Percentiles rank a stretch among this genome's conserved stretches.
Evolutionary conservation across 2,113 vertebrate species (phyloP).

Genomic region (Platysteira castanea): DNA sequence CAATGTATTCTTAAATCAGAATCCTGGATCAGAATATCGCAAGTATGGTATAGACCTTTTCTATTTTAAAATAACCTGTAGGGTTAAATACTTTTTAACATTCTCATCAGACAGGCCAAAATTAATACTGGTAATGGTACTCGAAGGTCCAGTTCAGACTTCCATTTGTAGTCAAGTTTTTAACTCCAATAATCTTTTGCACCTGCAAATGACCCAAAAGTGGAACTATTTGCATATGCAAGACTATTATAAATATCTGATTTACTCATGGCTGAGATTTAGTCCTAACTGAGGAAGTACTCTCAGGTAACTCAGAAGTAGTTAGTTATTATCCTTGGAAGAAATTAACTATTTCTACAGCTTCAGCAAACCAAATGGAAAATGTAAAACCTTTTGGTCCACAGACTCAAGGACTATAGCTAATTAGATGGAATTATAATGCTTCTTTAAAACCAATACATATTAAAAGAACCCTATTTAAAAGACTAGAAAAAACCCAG

Average conservation of each 20-base stretch:
- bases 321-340: background rate
- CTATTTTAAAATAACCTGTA: background rate
- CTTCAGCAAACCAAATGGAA: background rate
- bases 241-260: background rate
- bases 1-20: background rate
- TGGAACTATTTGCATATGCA: background rate
- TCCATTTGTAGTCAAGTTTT: background rate
- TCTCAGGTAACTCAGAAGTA: background rate
- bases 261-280: background rate
- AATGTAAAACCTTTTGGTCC: slow-evolving; percentile 7
- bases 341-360: background rate
- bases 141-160: background rate
- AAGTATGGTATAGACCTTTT: background rate
- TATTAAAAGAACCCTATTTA: background rate
- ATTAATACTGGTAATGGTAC: background rate
- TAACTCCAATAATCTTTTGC: background rate
- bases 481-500: background rate
- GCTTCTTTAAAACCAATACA: background rate
- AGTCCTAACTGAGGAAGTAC: background rate
- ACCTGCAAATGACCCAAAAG: background rate
- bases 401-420: background rate
- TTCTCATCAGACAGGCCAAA: background rate
- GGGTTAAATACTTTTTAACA: background rate
- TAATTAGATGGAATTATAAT: slow-evolving; percentile 16
- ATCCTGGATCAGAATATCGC: background rate